Evolutionary conservation across 2,888 invertebrate species (phyloP).

Genomic region (Polydrusus tereticollis): DNA sequence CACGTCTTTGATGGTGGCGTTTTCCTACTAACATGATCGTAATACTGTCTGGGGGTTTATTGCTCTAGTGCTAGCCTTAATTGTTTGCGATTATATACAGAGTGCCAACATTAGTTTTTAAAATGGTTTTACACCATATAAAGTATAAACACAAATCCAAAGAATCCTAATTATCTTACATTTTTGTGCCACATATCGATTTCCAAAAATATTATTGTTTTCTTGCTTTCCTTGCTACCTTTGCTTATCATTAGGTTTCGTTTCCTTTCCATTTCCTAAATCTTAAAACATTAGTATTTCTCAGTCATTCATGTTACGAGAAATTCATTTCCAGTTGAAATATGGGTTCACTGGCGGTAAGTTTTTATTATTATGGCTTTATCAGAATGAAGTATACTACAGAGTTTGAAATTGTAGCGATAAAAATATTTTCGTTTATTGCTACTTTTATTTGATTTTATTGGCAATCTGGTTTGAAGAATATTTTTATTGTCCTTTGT

Average conservation of each 20-base stretch:
- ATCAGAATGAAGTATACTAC: conserved; percentile 13
- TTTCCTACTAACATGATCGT: conserved; percentile 21
- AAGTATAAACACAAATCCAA: too few relatives aligned
- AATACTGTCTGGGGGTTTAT: not conserved
- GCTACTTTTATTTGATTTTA: conserved; percentile 17
- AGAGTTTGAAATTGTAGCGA: conserved; percentile 9
- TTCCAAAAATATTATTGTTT: conserved; percentile 1
- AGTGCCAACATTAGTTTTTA: too few relatives aligned
- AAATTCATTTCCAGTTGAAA: conserved; percentile 17
- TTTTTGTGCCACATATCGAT: too few relatives aligned
- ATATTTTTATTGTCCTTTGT: conserved; percentile 1
- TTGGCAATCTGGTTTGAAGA: not conserved
- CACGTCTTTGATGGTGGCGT: conserved; percentile 24
- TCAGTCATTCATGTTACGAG: conserved; percentile 27
- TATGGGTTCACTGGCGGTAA: conserved; percentile 15
- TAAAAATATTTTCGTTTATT: conserved; percentile 18
- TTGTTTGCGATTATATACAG: too few relatives aligned
- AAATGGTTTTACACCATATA: too few relatives aligned
- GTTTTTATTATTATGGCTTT: conserved; percentile 27
- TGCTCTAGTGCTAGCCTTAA: not conserved
- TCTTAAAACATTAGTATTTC: conserved; percentile 34
- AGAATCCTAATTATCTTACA: too few relatives aligned
- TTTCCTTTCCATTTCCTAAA: conserved; percentile 18
- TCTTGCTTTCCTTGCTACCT: conserved; percentile 10
- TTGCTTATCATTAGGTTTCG: conserved; percentile 21